Conservation (phyloP, 2,113 vertebrate genomes). For the Pseudopipra pipra region DNA sequence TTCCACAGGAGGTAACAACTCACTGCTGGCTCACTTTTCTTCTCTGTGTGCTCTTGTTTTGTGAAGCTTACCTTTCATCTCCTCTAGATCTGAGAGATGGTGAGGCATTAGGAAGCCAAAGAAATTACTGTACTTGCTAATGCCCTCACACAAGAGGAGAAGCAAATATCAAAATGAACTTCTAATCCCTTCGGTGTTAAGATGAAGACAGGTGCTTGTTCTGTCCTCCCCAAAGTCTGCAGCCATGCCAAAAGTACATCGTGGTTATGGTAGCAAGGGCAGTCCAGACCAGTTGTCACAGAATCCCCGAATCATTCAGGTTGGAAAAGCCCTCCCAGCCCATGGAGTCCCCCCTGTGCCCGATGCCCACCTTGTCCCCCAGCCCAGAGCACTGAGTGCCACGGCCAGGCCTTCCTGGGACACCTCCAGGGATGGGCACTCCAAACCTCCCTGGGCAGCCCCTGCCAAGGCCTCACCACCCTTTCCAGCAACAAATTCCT, state of each 20-base stretch:
- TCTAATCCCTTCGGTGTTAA: background rate
- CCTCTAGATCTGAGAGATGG: background rate
- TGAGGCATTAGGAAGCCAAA: background rate
- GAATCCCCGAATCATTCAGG: rapidly evolving
- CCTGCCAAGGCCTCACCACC: background rate
- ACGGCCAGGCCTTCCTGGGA: background rate
- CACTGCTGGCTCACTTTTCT: background rate
- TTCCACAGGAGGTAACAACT: background rate
- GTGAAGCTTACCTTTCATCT: background rate
- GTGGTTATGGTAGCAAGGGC: background rate
- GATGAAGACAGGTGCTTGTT: background rate
- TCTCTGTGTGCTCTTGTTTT: background rate
- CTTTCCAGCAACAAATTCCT: background rate
- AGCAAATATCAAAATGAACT: background rate
- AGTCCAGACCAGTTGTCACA: background rate
- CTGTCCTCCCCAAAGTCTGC: background rate
- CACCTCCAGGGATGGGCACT: background rate
- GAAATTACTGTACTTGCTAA: background rate
- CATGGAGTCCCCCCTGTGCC: background rate
- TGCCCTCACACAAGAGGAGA: background rate
- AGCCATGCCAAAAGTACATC: background rate
- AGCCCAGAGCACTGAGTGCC: background rate
- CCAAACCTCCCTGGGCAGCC: background rate
- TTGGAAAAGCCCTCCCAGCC: background rate
- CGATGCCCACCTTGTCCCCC: background rate